Percentiles rank a stretch among this genome's conserved stretches.
Conservation (phyloP, 2,797 vertebrate genomes). For the Threskiornis aethiopicus region DNA sequence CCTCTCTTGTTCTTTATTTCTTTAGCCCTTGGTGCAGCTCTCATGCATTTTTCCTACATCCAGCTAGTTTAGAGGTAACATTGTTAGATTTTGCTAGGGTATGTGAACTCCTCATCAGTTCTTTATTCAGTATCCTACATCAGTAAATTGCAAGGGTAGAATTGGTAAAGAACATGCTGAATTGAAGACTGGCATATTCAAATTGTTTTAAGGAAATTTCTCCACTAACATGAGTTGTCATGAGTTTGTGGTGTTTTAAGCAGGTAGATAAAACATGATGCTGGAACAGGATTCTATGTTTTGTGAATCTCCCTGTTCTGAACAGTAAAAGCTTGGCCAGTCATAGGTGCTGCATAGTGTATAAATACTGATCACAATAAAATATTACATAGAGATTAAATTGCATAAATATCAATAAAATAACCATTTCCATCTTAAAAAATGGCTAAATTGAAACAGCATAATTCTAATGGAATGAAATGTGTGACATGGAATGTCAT, state of each 20-base stretch:
- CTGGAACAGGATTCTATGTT: background rate
- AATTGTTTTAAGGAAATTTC: background rate
- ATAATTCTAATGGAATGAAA: background rate
- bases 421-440: background rate
- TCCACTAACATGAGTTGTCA: background rate
- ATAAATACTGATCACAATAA: background rate
- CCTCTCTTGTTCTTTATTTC: background rate
- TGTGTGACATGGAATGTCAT: background rate
- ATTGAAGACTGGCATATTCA: background rate
- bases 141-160: background rate
- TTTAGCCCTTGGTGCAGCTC: background rate
- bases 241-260: background rate
- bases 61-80: background rate
- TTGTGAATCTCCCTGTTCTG: background rate
- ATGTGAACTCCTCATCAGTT: background rate
- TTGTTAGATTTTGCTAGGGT: background rate
- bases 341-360: background rate
- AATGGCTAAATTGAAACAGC: background rate
- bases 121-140: background rate
- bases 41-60: background rate
- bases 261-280: background rate
- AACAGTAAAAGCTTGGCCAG: background rate
- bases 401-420: background rate
- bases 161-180: background rate
- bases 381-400: background rate